A percentile compares a stretch with the other conserved stretches of the same genome.
Conservation (phyloP, 2,888 invertebrate genomes). For the Ichneumoninae sp. region DNA sequence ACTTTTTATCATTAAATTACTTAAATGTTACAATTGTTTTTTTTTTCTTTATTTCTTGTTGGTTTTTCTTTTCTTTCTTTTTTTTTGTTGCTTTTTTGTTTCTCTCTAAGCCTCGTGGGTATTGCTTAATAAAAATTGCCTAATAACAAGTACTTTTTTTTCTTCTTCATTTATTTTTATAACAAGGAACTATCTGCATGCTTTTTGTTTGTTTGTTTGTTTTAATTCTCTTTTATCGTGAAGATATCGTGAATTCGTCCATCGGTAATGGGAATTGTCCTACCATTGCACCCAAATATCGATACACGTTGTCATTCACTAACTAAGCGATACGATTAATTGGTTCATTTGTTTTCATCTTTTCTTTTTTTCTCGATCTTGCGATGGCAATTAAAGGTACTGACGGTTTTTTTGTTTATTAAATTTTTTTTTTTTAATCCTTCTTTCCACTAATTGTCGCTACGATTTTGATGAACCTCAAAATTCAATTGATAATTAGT, state of each 20-base stretch:
- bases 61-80: constrained; percentile 35
- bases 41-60: constrained; percentile 64
- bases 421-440: neutral
- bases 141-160: constrained; percentile 77
- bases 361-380: constrained; percentile 72
- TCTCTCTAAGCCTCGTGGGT: constrained; percentile 79
- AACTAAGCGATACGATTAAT: constrained; percentile 67
- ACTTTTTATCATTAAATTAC: constrained; percentile 64
- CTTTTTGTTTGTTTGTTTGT: constrained; percentile 65
- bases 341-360: constrained; percentile 64
- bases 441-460: constrained; percentile 49
- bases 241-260: constrained; percentile 59
- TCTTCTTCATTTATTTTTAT: constrained; percentile 70
- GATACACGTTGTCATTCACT: constrained; percentile 70
- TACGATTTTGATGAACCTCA: constrained; percentile 54
- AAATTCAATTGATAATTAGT: constrained; percentile 26
- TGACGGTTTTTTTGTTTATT: constrained; percentile 56
- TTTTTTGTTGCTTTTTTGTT: constrained; percentile 52
- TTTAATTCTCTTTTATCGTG: constrained; percentile 40
- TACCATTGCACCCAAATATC: constrained; percentile 62
- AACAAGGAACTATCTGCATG: constrained; percentile 82
- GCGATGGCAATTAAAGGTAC: constrained; percentile 70
- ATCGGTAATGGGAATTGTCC: constrained; percentile 60
- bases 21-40: constrained; percentile 65
- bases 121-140: constrained; percentile 82